Evolutionary conservation across 2,113 vertebrate genomes (phyloP), one percentile per base, ranked within the genome.

Genomic region (Kryptolebias marmoratus): DNA sequence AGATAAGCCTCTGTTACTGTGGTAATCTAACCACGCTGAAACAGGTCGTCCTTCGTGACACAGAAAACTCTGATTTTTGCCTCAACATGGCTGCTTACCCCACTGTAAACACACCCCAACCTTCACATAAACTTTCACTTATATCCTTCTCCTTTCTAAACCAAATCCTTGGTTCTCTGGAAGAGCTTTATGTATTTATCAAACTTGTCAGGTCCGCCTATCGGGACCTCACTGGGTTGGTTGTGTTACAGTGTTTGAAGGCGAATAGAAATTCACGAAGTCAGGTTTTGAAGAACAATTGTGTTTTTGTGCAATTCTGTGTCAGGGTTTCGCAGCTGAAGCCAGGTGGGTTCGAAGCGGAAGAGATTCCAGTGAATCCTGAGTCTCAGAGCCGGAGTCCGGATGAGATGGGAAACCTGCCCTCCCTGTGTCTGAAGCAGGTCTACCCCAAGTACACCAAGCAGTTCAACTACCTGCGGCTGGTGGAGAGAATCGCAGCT

Each of bases 391-490:
- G 87, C 48, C 80, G 75, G 67, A 76, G 69, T 27, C 61, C 73
- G 10, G 85, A 80, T 2, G 87, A 87, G 8, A 76, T 70, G 1
- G 73, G 68, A 0, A 52, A 70, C 0, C 88, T 96, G 64, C 96
- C 96, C 15, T 94, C 97, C 1, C 88, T 96, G 12, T 98, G 95
- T 80, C 94, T 99, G 84, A 99, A 98, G 88, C 96, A 98, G 89
- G 97, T 99, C 52, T 99, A 97, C 80, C 98, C 98, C 55, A 99
- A 98, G 75, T 98, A 98, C 2, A 93, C 94, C 39, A 96, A 94
- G 82, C 96, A 98, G 87, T 99, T 99, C 78, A 94, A 85, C 92
- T 91, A 96, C 80, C 92, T 99, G 90, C 91, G 96, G 1, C 87
- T 95, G 18, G 93, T 97, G 89, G 97, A 98, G 82, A 94, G 95